Base-by-base conservation (phyloP, 2,113 vertebrate species). In the Oreochromis tanganicae region DNA sequence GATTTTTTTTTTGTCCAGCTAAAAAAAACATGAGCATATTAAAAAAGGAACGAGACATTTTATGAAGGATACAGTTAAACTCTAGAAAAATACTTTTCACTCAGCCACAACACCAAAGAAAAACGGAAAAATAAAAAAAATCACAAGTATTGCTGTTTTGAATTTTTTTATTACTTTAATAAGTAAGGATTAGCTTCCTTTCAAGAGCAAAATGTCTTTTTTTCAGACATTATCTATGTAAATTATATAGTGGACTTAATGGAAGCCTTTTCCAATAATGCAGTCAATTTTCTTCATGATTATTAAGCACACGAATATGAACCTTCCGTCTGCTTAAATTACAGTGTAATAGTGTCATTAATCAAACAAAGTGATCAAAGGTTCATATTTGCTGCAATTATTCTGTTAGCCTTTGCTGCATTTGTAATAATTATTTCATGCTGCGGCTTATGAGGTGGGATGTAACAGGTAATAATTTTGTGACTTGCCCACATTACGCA, bases 251-350 rank as follows among this genome's bases (percentile, higher is more conserved):
- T 24, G 59, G 82, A 84, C 89, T 11, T 16, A 85, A 66, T 24
- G 17, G 80, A 27, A 61, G 66, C 32, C 83, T 88, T 88, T 82
- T 89, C 81, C 81, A 88, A 75, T 87, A 88, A 90, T 21, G 32
- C 80, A 87, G 57, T 63, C 57, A 56, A 63, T 91, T 91, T 86
- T 85, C 80, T 59, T 90, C 88, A 57, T 89, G 50, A 61, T 78
- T 43, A 75, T 66, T 80, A 61, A 88, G 56, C 63, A 82, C 75
- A 82, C 29, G 32, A 89, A 87, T 81, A 84, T 86, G 83, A 89
- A 88, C 63, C 83, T 29, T 71, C 66, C 61, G 56, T 71, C 78
- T 79, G 81, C 38, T 91, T 92, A 93, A 90, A 94, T 94, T 89
- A 89, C 48, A 84, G 81, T 61, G 2, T 50, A 75, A 86, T 91